Evolutionary conservation across 2,888 invertebrate species (phyloP).

Genomic region (Aphrophora alni): DNA sequence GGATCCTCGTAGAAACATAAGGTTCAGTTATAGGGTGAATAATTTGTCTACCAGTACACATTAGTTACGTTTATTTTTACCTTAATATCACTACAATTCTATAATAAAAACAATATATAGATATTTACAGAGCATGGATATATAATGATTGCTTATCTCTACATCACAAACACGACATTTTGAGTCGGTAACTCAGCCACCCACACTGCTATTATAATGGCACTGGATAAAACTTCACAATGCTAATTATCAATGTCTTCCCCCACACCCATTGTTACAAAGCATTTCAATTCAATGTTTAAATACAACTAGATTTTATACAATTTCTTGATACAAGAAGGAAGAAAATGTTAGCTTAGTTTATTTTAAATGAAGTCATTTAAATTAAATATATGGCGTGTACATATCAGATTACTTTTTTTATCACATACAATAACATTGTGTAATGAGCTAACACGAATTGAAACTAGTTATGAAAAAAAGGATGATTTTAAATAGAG

Average conservation of each 20-base stretch:
- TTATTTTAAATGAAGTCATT: no score
- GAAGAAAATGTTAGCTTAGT: neutral
- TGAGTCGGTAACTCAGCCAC: slow-evolving; percentile 9
- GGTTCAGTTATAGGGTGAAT: neutral
- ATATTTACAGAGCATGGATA: slow-evolving; percentile 26
- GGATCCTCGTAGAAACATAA: no score
- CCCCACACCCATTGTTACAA: neutral
- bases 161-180: slow-evolving; percentile 25
- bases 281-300: neutral
- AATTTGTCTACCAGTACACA: slow-evolving; percentile 2
- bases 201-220: slow-evolving; percentile 1
- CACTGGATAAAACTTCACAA: neutral
- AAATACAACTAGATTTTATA: neutral
- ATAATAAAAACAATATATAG: slow-evolving; percentile 35
- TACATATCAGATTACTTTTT: no score
- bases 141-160: slow-evolving; percentile 29
- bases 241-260: neutral
- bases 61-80: slow-evolving; percentile 35
- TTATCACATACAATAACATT: no score
- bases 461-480: no score
- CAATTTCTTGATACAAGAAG: neutral
- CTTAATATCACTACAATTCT: slow-evolving; percentile 33
- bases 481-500: no score
- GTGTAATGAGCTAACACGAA: no score
- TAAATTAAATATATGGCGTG: no score